Conservation (phyloP, 2,888 invertebrate genomes). For the Hemistola chrysoprasaria region DNA sequence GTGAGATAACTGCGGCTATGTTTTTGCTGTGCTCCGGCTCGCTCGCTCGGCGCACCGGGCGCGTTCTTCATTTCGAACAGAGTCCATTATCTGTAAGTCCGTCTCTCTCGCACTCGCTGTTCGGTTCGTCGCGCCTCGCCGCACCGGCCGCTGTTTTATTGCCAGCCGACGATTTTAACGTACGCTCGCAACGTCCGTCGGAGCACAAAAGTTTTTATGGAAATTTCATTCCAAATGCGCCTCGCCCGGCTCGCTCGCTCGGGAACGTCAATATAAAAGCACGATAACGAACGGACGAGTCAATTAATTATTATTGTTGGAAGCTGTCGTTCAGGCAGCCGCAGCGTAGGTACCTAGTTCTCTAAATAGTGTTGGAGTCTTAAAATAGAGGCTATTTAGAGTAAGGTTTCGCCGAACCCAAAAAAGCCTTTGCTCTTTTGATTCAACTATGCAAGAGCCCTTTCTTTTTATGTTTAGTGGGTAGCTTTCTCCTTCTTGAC, state of each 20-base stretch:
- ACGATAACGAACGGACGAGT: constrained; percentile 82
- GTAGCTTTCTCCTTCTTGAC: too few relatives aligned
- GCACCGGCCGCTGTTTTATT: constrained; percentile 82
- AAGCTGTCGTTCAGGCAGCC: constrained; percentile 77
- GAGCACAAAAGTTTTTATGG: constrained; percentile 83
- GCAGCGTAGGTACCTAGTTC: too few relatives aligned
- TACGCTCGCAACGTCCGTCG: constrained; percentile 81
- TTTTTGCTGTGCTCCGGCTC: constrained; percentile 78
- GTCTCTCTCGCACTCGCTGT: constrained; percentile 68
- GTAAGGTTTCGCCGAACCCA: too few relatives aligned
- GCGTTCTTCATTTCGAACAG: constrained; percentile 78
- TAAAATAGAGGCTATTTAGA: too few relatives aligned
- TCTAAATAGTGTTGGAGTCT: constrained; percentile 58
- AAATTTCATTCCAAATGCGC: constrained; percentile 82
- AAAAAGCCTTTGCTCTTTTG: too few relatives aligned
- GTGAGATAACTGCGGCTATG: constrained; percentile 77
- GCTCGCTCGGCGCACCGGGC: constrained; percentile 72
- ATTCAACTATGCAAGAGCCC: too few relatives aligned
- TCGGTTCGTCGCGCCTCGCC: constrained; percentile 76
- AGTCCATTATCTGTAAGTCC: constrained; percentile 76
- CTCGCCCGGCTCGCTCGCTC: constrained; percentile 75
- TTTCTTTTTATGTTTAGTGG: too few relatives aligned
- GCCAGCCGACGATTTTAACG: constrained; percentile 82
- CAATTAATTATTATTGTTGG: constrained; percentile 82
- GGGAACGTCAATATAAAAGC: constrained; percentile 81